Base-by-base conservation (phyloP, 2,888 invertebrate genomes). In the Pheosia tremula region DNA sequence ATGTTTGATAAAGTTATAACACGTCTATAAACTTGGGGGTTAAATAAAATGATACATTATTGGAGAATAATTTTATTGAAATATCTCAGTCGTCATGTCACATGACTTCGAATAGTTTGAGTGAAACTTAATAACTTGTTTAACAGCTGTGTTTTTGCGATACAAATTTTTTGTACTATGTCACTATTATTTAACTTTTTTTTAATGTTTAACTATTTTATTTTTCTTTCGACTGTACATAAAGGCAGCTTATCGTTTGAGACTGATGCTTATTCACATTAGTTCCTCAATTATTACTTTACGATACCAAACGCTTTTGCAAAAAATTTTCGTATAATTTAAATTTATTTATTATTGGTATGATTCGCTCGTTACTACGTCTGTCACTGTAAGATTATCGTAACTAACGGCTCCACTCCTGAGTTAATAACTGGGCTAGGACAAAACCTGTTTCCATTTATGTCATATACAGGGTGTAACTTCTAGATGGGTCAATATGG, bases 1-100 rank as follows among this genome's bases (percentile, higher is more conserved):
- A 24, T 2, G 24, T 24, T 24, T 24, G 24, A 24, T 24, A 24
- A 24, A 24, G 24, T 24, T 24, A 1, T 24, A 2, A 24, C 0
- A 24, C 2, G 24, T 24, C 2, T 24, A 24, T 24, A 24, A 24
- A 24, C 24, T 24, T 24, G 24, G 24, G 24, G 24, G 24, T 24
- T 24, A 24, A 24, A 24, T 24, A 24, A 24, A 24, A 24, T 24
- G 24, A 24, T 24, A 24, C 24, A 24, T 24, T 6, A 39, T 39
- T 39, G 39, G 39, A 39, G 24, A 39, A 39, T 39, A 43, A 8
- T 64, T 68, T 66, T 64, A 37, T 61, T 66, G 49, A 13, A 49
- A 49, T 49, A 49, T n/a, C n/a, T 49, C 13, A n/a, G 13, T n/a
- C n/a, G 8, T 43, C 10, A 9, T 9, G 8, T 43, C 1, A 9